phyloP scores from a whole-genome alignment of 2,113 vertebrate species.

The Passer montanus region DNA sequence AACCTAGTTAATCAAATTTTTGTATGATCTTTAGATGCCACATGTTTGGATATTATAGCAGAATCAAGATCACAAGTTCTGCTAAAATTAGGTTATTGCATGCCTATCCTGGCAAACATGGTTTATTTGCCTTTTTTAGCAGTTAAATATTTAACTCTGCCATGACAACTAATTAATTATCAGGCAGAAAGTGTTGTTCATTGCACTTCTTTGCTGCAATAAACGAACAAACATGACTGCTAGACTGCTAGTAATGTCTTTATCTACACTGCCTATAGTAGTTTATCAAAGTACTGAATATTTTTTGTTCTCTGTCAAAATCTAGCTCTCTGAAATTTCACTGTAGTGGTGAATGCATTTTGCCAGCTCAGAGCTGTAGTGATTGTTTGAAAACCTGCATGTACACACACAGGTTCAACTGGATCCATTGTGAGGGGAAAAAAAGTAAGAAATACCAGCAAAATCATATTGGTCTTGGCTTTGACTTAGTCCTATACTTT shows the following conservation, averaged over 20 bases:
- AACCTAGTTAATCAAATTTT: background rate
- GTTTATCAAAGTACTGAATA: background rate
- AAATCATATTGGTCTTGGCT: background rate
- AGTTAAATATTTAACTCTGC: background rate
- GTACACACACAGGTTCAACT: background rate
- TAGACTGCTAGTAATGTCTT: background rate
- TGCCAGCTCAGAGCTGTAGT: background rate
- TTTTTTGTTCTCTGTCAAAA: background rate
- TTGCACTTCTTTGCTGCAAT: background rate
- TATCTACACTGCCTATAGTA: background rate
- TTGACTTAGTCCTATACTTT: background rate
- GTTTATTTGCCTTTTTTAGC: background rate
- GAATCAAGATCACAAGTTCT: background rate
- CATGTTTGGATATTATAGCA: background rate
- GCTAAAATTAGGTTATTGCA: background rate
- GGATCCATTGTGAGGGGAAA: background rate
- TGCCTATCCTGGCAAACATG: background rate
- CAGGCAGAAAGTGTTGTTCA: background rate
- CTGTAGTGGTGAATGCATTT: background rate
- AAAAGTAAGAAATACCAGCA: background rate
- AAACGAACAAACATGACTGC: background rate
- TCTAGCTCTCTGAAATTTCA: background rate
- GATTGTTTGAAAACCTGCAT: background rate
- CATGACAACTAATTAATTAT: background rate
- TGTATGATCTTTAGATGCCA: background rate